phyloP scores from a whole-genome alignment of 2,797 vertebrate species.

The Coregonus suidteri region DNA sequence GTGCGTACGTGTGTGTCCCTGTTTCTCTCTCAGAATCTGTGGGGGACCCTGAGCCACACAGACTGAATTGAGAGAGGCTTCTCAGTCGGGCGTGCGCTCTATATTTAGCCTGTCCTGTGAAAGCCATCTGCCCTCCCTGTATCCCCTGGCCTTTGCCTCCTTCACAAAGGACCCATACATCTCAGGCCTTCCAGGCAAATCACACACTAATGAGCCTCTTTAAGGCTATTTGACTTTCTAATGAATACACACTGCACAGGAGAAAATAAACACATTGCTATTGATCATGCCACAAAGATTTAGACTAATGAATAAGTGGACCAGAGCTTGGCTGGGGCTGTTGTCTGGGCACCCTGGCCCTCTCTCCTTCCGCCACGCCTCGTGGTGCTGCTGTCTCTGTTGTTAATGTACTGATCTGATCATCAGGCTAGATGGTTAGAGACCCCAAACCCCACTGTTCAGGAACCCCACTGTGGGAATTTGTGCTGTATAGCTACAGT shows the following conservation, averaged over 20 bases:
- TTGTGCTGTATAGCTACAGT: background rate
- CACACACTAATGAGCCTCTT: conserved; percentile 71
- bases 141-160: conserved; percentile 43
- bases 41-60: conserved; percentile 17
- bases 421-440: conserved; percentile 27
- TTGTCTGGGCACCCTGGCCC: conserved; percentile 41
- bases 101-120: conserved; percentile 43
- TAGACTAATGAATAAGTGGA: conserved; percentile 71
- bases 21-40: conserved; percentile 18
- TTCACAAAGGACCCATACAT: conserved; percentile 56
- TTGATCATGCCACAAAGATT: conserved; percentile 77
- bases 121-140: conserved; percentile 47
- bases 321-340: background rate
- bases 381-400: conserved; percentile 41
- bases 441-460: conserved; percentile 33
- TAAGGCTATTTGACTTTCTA: conserved; percentile 74
- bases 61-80: conserved; percentile 2
- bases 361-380: conserved; percentile 43
- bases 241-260: conserved; percentile 74
- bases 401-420: conserved; percentile 37
- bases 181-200: conserved; percentile 66
- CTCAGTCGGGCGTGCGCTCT: conserved; percentile 1
- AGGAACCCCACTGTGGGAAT: conserved; percentile 21
- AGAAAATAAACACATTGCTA: conserved; percentile 80
- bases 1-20: conserved; percentile 5